Percentiles rank a stretch among this genome's conserved stretches.
Evolutionary conservation across 2,113 vertebrate species (phyloP).

Genomic region (Trachemys scripta): DNA sequence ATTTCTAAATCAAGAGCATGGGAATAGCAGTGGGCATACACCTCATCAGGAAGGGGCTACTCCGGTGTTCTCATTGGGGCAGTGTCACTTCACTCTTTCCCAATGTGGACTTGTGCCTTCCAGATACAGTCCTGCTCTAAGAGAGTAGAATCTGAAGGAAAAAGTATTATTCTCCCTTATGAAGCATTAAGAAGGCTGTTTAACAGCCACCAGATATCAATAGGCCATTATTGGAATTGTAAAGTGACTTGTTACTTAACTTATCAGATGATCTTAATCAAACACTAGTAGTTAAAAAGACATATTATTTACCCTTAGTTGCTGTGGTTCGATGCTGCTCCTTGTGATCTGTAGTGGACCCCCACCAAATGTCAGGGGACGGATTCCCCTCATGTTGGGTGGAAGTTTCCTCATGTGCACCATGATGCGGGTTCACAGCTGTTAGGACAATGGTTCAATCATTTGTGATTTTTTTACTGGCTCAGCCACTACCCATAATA

Average conservation of each 20-base stretch:
- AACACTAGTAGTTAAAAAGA: not conserved
- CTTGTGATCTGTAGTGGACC: constrained; percentile 2
- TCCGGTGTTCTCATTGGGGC: not conserved
- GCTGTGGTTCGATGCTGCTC: not conserved
- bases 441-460: constrained; percentile 29
- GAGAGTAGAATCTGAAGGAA: not conserved
- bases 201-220: not conserved
- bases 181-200: not conserved
- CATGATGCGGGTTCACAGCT: constrained; percentile 26
- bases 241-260: not conserved
- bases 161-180: not conserved
- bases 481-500: not conserved
- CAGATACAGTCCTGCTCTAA: not conserved
- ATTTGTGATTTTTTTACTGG: not conserved
- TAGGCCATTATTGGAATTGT: not conserved
- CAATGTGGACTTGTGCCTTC: not conserved
- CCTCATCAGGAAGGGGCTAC: not conserved
- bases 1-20: not conserved
- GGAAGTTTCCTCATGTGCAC: not conserved
- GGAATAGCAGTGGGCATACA: not conserved
- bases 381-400: constrained; percentile 10
- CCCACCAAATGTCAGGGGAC: not conserved
- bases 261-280: not conserved
- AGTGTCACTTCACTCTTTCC: not conserved
- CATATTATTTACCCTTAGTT: constrained; percentile 43